phyloP scores from a whole-genome alignment of 2,113 vertebrate genomes.

The Rynchops niger region DNA sequence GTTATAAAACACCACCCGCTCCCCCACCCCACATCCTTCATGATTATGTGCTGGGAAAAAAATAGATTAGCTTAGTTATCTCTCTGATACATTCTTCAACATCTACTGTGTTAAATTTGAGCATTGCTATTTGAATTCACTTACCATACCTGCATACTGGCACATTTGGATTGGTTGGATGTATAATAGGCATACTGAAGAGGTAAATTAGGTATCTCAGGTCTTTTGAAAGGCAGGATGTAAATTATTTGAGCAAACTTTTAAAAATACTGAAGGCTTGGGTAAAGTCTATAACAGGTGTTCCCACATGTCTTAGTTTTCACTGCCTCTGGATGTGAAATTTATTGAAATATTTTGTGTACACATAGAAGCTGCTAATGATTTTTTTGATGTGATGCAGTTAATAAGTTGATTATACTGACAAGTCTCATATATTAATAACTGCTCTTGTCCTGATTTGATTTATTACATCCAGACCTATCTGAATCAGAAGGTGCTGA shows the following conservation, averaged over 20 bases:
- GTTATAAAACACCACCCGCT: background rate
- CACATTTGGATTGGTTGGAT: background rate
- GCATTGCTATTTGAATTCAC: background rate
- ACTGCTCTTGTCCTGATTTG: conserved; percentile 40
- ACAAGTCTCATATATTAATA: background rate
- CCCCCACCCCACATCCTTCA: background rate
- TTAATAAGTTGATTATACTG: conserved; percentile 62
- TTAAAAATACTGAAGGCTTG: background rate
- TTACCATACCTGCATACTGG: background rate
- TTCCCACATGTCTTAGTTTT: background rate
- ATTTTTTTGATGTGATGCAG: background rate
- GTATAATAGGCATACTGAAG: background rate
- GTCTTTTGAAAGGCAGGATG: background rate
- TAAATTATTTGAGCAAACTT: background rate
- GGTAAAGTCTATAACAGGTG: background rate
- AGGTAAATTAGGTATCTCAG: background rate
- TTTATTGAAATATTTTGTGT: background rate
- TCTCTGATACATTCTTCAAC: background rate
- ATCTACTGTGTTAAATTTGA: background rate
- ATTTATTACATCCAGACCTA: conserved; percentile 42
- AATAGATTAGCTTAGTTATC: background rate
- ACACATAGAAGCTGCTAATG: background rate
- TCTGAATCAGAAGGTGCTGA: conserved; percentile 21
- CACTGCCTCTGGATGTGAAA: background rate
- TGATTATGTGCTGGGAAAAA: background rate